Evolutionary conservation across 2,797 vertebrate genomes (phyloP).

Genomic region (Gymnothorax javanicus): DNA sequence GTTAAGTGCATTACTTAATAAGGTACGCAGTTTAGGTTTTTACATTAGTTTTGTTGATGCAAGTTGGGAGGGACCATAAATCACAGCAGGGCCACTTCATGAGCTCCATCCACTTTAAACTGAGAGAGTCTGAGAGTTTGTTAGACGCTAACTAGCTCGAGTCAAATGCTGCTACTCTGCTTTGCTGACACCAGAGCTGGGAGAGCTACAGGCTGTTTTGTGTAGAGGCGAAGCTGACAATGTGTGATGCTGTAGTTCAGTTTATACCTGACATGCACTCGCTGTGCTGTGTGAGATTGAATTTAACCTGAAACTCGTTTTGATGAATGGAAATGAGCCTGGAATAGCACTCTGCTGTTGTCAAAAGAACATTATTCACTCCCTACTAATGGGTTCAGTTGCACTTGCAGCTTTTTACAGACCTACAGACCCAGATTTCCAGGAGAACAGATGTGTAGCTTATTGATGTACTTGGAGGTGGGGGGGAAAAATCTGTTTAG

Average conservation of each 20-base stretch:
- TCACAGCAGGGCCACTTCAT: neutral
- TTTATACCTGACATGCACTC: neutral
- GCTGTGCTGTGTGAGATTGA: neutral
- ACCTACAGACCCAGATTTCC: neutral
- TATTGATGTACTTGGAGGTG: neutral
- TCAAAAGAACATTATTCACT: neutral
- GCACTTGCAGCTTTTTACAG: neutral
- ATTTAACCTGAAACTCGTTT: neutral
- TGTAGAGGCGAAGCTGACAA: neutral
- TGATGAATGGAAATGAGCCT: neutral
- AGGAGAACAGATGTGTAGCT: neutral
- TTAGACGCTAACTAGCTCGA: neutral
- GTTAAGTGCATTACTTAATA: slow-evolving; percentile 53
- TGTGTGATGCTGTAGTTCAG: neutral
- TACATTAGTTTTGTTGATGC: slow-evolving; percentile 45
- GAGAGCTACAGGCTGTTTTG: neutral
- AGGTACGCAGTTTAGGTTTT: slow-evolving; percentile 49
- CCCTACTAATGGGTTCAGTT: neutral
- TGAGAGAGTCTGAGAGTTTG: no score
- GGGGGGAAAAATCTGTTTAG: neutral
- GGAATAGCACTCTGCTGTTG: neutral
- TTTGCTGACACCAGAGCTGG: neutral
- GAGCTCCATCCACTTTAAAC: neutral
- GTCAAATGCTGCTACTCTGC: neutral
- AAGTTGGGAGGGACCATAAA: neutral